phyloP scores from a whole-genome alignment of 2,113 vertebrate species.

The Leptosomus discolor region DNA sequence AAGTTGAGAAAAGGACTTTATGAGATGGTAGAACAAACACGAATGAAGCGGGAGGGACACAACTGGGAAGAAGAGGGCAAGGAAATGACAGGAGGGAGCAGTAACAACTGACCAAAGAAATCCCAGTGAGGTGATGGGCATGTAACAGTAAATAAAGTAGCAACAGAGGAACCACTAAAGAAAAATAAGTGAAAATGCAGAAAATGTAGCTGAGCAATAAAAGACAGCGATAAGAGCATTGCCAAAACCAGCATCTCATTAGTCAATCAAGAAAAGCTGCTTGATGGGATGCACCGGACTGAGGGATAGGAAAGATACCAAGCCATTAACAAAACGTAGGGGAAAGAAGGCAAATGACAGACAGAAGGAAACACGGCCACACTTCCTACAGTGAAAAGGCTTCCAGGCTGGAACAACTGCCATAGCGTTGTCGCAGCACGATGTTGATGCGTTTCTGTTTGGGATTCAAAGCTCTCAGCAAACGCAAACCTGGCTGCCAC shows the following conservation, averaged over 20 bases:
- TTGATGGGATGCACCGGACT: background rate
- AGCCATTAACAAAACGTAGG: background rate
- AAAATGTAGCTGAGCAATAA: background rate
- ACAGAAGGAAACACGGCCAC: background rate
- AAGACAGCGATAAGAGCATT: background rate
- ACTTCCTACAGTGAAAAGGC: background rate
- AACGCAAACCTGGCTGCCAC: background rate
- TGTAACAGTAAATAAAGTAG: background rate
- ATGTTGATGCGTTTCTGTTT: background rate
- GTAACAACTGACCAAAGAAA: background rate
- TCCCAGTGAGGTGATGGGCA: background rate
- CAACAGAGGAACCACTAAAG: background rate
- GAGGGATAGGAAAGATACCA: background rate
- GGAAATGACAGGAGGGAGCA: background rate
- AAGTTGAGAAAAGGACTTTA: background rate
- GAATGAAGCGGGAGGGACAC: background rate
- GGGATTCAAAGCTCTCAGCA: background rate
- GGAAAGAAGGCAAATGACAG: background rate
- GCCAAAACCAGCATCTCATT: conserved; percentile 35
- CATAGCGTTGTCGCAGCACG: background rate
- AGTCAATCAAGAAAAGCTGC: conserved; percentile 36
- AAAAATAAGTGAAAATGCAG: background rate
- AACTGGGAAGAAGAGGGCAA: background rate
- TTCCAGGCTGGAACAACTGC: background rate
- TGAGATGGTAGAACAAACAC: background rate